Evolutionary conservation across 2,888 invertebrate genomes (phyloP), one percentile per base, ranked within the genome.

Genomic region (Carabus problematicus): DNA sequence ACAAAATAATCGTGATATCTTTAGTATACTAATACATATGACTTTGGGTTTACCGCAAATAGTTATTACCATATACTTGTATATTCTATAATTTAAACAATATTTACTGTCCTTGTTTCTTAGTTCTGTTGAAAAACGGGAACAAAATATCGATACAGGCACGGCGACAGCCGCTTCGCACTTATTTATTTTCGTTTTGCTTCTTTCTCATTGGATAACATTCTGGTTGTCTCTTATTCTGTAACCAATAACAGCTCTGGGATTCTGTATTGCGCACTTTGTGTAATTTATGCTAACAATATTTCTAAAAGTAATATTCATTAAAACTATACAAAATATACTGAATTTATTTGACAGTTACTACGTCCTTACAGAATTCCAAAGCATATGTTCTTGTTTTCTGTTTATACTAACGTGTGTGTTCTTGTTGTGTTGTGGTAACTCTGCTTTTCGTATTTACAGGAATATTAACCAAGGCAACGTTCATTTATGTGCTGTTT

Each of bases 111-210:
- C 18, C 9, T 49, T 49, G 14, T 49, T 59, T 59, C 16, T n/a
- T 52, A 12, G 14, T 52, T 9, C 19, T 52, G 16, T 52, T 16
- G 52, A 52, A 52, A 62, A 69, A 62, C 56, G 70, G 70, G 70
- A 64, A 64, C 70, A 70, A 70, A 70, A 70, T 70, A 70, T 70
- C 54, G 63, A 71, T 58, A 59, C 64, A 64, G 71, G 64, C 64
- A 64, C 64, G 55, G 55, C 45, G 52, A 16, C 52, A 52, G 52
- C 52, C 52, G 52, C 16, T 52, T 19, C 18, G 52, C 19, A 19
- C 19, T 52, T 52, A 16, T n/a, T n/a, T n/a, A n/a, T n/a, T n/a
- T n/a, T n/a, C n/a, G 14, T 52, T 52, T 52, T 12, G 52, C 14
- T 52, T 52, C 19, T 52, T 52, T 52, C 29, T 29, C 29, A 29